These are phyloP conservation scores for Bombus cullumanus DNA, from an alignment of 1,140 invertebrate genomes.

Conservation along the genomic window DNA sequence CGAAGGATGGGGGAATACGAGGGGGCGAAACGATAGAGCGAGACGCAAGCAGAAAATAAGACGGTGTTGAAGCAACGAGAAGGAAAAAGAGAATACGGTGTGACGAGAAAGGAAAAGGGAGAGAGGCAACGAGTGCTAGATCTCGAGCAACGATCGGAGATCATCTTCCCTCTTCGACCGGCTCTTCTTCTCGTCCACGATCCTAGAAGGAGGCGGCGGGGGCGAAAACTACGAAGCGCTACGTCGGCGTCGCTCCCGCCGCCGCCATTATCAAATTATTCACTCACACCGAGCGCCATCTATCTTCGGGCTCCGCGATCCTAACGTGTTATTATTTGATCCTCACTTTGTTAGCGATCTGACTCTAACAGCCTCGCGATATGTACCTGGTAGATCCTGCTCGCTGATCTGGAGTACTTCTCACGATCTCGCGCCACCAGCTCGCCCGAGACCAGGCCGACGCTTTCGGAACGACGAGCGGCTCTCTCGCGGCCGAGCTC, in stretches of 20 bases:
- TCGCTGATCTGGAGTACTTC: slow-evolving; percentile 77
- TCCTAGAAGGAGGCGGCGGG: slow-evolving; percentile 55
- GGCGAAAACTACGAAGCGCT: slow-evolving; percentile 58
- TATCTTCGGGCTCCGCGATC: slow-evolving; percentile 78
- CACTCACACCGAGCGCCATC: slow-evolving; percentile 80
- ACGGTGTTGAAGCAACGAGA: slow-evolving; percentile 18
- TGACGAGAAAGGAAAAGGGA: neutral
- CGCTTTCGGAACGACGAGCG: slow-evolving; percentile 2
- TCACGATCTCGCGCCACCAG: slow-evolving; percentile 70
- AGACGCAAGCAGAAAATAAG: slow-evolving; percentile 31
- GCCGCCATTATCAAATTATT: slow-evolving; percentile 82
- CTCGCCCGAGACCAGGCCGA: slow-evolving; percentile 7
- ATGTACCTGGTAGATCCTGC: slow-evolving; percentile 71
- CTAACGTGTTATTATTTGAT: slow-evolving; percentile 82
- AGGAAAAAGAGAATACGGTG: neutral
- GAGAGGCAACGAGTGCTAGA: slow-evolving; percentile 71
- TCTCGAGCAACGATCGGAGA: slow-evolving; percentile 76
- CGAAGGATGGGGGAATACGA: neutral
- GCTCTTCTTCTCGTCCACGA: slow-evolving; percentile 49
- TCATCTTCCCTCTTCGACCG: slow-evolving; percentile 64
- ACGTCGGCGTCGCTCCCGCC: slow-evolving; percentile 55
- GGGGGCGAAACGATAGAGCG: neutral
- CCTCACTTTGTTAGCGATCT: slow-evolving; percentile 82
- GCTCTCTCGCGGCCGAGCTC: neutral
- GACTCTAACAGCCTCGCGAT: slow-evolving; percentile 73